phyloP scores from a whole-genome alignment of 1,140 invertebrate species.

The Drepana arcuata region DNA sequence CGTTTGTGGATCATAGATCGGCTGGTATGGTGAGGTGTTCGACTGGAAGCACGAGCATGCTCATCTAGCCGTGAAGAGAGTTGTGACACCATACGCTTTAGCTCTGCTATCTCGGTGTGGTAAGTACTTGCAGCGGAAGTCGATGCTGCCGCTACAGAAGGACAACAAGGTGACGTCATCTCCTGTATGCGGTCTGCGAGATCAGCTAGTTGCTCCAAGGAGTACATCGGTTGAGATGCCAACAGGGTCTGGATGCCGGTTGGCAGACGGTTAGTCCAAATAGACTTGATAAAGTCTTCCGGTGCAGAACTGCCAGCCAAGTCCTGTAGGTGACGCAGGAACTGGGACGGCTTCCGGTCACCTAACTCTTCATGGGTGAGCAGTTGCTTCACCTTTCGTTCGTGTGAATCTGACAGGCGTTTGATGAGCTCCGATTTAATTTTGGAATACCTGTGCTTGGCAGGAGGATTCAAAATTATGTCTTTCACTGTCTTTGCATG shows the following conservation, averaged over 20 bases:
- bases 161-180: too few relatives aligned
- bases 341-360: constrained; percentile 13
- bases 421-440: constrained; percentile 6
- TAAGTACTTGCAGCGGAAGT: too few relatives aligned
- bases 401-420: constrained; percentile 3
- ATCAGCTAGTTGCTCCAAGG: too few relatives aligned
- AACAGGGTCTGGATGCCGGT: constrained; percentile 6
- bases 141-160: too few relatives aligned
- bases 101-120: too few relatives aligned
- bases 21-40: too few relatives aligned
- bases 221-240: constrained; percentile 9
- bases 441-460: constrained; percentile 1
- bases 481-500: too few relatives aligned
- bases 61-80: too few relatives aligned
- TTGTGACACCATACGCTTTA: too few relatives aligned
- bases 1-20: too few relatives aligned
- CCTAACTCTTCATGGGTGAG: constrained; percentile 4
- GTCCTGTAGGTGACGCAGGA: constrained; percentile 13
- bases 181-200: too few relatives aligned
- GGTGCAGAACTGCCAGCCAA: constrained; percentile 14
- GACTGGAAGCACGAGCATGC: too few relatives aligned
- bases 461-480: constrained; percentile 8
- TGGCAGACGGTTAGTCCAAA: constrained; percentile 13
- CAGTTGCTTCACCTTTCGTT: constrained; percentile 2
- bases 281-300: constrained; percentile 12